Conservation (phyloP, 2,888 invertebrate genomes). For the Embidobia sp. region DNA sequence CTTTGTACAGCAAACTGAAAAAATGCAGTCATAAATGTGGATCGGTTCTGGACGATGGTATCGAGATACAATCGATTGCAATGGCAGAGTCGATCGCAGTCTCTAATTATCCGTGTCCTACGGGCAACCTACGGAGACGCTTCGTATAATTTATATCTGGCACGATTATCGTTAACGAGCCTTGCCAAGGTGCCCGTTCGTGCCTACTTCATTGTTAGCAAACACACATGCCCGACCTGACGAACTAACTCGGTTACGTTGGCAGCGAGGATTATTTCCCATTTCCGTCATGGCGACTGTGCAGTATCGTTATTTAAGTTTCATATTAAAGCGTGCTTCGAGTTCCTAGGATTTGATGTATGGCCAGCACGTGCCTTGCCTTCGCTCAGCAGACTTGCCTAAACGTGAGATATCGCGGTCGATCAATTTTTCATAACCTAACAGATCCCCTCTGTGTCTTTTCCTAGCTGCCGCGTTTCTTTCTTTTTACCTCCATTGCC, state of each 20-base stretch:
- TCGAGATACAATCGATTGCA: slow-evolving; percentile 54
- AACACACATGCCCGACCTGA: slow-evolving; percentile 28
- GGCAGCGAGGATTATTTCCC: slow-evolving; percentile 75
- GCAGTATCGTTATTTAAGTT: slow-evolving; percentile 81
- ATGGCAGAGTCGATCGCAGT: slow-evolving; percentile 48
- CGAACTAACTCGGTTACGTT: slow-evolving; percentile 51
- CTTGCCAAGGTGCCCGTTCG: slow-evolving; percentile 26
- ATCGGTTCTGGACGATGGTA: slow-evolving; percentile 30
- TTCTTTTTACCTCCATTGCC: slow-evolving; percentile 19
- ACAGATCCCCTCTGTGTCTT: slow-evolving; percentile 51
- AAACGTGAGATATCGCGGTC: slow-evolving; percentile 80
- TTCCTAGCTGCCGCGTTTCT: slow-evolving; percentile 17
- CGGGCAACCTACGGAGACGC: slow-evolving; percentile 43
- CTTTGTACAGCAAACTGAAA: slow-evolving; percentile 4
- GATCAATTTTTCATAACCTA: slow-evolving; percentile 77
- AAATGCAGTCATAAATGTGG: slow-evolving; percentile 23
- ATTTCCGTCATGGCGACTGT: slow-evolving; percentile 78
- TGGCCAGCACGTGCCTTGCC: slow-evolving; percentile 79
- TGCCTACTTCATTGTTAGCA: slow-evolving; percentile 19
- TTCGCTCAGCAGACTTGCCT: slow-evolving; percentile 74
- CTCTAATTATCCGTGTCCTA: slow-evolving; percentile 61
- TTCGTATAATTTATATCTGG: slow-evolving; percentile 51
- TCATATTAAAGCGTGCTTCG: slow-evolving; percentile 78
- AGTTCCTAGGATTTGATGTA: slow-evolving; percentile 78
- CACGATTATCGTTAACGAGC: slow-evolving; percentile 58